These are phyloP conservation scores for Nanorana parkeri DNA, from an alignment of 2,113 vertebrate genomes.

Conservation along the genomic window DNA sequence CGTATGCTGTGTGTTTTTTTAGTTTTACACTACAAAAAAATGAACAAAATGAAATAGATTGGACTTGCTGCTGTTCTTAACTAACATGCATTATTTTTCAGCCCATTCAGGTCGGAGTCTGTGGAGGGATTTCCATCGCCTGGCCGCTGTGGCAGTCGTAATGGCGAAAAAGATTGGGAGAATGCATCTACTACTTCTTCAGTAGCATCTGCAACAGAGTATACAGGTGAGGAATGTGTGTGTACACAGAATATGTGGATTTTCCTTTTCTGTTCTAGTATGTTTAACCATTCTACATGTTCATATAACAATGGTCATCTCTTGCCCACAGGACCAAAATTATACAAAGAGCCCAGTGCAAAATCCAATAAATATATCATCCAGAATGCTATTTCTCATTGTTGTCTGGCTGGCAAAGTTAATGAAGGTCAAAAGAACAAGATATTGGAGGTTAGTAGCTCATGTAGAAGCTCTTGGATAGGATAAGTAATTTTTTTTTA, in stretches of 20 bases:
- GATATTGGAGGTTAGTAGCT: conserved; percentile 95
- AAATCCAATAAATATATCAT: conserved; percentile 99
- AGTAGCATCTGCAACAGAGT: conserved; percentile 92
- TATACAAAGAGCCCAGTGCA: conserved; percentile 97
- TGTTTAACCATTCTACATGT: neutral
- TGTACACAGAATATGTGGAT: neutral
- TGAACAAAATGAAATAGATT: too few species aligned
- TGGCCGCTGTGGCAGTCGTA: conserved; percentile 88
- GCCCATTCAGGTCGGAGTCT: conserved; percentile 85
- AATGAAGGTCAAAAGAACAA: conserved; percentile 98
- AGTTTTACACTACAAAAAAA: too few species aligned
- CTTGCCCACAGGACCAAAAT: conserved; percentile 85
- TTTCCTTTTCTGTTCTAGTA: neutral
- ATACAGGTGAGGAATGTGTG: conserved; percentile 81
- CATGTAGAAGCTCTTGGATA: neutral
- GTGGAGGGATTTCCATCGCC: conserved; percentile 92
- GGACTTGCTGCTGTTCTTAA: conserved; percentile 9
- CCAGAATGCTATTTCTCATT: conserved; percentile 94
- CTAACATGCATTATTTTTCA: conserved; percentile 14
- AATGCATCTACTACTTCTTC: conserved; percentile 96
- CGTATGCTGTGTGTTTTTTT: too few species aligned
- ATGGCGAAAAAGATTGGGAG: conserved; percentile 98
- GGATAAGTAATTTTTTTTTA: too few species aligned
- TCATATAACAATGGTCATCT: neutral
- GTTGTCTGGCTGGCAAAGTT: conserved; percentile 97